Evolutionary conservation across 2,888 invertebrate species (phyloP).

Genomic region (Sinelater perroti): DNA sequence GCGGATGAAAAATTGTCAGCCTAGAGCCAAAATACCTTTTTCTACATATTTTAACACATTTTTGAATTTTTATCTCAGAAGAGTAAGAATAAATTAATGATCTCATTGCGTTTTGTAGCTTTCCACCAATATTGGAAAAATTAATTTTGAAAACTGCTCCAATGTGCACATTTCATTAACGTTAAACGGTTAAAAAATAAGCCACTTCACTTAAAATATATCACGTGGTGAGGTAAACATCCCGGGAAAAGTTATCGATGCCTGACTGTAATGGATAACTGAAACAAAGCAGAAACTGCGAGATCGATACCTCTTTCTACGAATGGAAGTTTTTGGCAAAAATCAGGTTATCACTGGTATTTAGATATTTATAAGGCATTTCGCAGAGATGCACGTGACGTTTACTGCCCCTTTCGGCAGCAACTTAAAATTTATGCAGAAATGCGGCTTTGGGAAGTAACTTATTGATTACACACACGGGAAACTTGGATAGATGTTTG

Average conservation of each 20-base stretch:
- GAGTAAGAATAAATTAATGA: no score
- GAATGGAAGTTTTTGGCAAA: not conserved
- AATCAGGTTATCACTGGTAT: slow-evolving; percentile 9
- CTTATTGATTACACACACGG: slow-evolving; percentile 29
- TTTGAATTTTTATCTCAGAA: no score
- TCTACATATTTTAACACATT: no score
- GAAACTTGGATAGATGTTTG: slow-evolving; percentile 24
- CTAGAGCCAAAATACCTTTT: no score
- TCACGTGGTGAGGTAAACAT: no score
- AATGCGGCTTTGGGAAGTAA: slow-evolving; percentile 26
- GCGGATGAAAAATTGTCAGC: no score
- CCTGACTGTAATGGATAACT: slow-evolving; percentile 13
- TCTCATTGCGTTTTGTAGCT: no score
- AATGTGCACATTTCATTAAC: no score
- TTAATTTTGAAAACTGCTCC: no score
- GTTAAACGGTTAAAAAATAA: no score
- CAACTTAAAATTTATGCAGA: slow-evolving; percentile 13
- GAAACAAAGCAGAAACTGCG: slow-evolving; percentile 8
- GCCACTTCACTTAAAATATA: no score
- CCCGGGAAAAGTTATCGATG: slow-evolving; percentile 9
- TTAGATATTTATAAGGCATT: slow-evolving; percentile 7
- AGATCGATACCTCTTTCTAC: not conserved
- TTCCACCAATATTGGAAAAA: no score
- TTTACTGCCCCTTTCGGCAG: slow-evolving; percentile 11
- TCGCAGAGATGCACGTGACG: slow-evolving; percentile 4